Conservation (phyloP, 2,113 vertebrate genomes). For the Brachyhypopomus occidentalis region DNA sequence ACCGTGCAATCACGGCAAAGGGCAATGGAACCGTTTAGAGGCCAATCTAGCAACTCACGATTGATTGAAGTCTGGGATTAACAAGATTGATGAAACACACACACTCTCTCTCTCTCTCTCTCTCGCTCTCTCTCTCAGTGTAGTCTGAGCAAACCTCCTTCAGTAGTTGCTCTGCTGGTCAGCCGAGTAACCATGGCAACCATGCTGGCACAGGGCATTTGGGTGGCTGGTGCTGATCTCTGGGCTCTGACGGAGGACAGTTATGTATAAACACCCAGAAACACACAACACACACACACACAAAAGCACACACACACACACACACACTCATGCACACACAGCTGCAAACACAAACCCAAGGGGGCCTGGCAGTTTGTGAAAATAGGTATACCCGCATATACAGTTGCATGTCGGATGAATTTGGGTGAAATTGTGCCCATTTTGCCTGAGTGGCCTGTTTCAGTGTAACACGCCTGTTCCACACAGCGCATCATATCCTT, state of each 20-base stretch:
- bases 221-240: not conserved
- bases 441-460: too few species aligned
- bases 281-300: not conserved
- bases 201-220: not conserved
- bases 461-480: too few species aligned
- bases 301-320: conserved; percentile 12
- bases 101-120: not conserved
- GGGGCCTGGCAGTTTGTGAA: not conserved
- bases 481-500: too few species aligned
- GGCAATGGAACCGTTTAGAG: not conserved
- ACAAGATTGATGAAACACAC: not conserved
- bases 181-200: conserved; percentile 46
- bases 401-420: too few species aligned
- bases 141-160: not conserved
- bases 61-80: not conserved
- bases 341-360: not conserved
- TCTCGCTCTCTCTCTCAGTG: not conserved
- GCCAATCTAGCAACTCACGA: too few species aligned
- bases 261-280: not conserved
- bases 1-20: not conserved
- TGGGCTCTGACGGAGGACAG: not conserved
- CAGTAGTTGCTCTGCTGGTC: conserved; percentile 1
- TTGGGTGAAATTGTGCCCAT: too few species aligned
- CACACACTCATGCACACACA: conserved; percentile 18
- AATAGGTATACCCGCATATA: too few species aligned